Percentiles rank a stretch among this genome's conserved stretches.
These are phyloP conservation scores for Microplitis mediator DNA, from an alignment of 1,140 invertebrate species.

Conservation along the genomic window DNA sequence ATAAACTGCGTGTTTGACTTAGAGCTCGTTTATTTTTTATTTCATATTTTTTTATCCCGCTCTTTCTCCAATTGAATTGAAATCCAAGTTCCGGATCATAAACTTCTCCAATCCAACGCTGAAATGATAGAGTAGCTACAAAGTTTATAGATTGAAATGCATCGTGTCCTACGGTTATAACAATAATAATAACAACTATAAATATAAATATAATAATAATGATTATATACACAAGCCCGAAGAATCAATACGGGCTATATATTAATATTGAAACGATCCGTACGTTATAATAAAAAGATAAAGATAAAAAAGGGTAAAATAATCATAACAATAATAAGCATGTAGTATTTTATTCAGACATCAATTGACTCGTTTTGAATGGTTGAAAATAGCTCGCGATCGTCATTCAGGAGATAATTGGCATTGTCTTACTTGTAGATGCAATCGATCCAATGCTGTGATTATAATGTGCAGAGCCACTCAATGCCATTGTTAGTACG, in stretches of 20 bases:
- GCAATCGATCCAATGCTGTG: neutral
- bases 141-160: conserved; percentile 18
- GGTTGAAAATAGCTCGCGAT: neutral
- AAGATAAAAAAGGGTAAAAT: neutral
- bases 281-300: too few relatives aligned
- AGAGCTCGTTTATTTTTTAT: neutral
- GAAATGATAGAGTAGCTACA: conserved; percentile 10
- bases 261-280: too few relatives aligned
- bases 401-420: conserved; percentile 13
- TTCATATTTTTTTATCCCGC: neutral
- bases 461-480: conserved; percentile 6
- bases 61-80: conserved; percentile 13
- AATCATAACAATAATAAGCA: neutral
- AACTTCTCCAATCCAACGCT: conserved; percentile 16
- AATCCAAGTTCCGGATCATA: conserved; percentile 14
- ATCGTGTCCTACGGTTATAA: neutral
- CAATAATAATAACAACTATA: neutral
- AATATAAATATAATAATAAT: neutral
- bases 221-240: neutral
- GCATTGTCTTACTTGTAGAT: conserved; percentile 8
- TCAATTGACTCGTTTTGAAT: neutral
- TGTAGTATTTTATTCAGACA: neutral
- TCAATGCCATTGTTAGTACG: conserved; percentile 21
- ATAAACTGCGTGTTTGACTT: conserved; percentile 13
- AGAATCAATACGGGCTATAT: too few relatives aligned